Evolutionary conservation across 2,888 invertebrate genomes (phyloP).

Genomic region (Mythimna vitellina): DNA sequence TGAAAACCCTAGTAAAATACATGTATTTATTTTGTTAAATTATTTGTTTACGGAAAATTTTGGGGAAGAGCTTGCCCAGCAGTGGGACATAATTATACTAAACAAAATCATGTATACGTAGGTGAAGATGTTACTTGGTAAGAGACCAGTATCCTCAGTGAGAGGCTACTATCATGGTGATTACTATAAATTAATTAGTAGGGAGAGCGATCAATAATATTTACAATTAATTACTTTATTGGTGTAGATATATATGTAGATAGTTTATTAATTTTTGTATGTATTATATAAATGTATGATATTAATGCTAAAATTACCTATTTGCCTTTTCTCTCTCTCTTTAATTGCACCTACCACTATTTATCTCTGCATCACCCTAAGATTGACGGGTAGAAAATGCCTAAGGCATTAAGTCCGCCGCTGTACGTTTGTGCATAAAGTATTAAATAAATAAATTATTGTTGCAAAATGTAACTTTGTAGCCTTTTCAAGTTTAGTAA

Average conservation of each 20-base stretch:
- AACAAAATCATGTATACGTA: neutral
- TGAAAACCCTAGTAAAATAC: too few relatives aligned
- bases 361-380: too few relatives aligned
- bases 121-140: neutral
- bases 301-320: too few relatives aligned
- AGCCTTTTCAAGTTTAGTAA: neutral
- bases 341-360: too few relatives aligned
- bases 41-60: neutral
- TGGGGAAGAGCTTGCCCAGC: neutral
- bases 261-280: too few relatives aligned
- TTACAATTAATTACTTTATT: too few relatives aligned
- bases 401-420: too few relatives aligned
- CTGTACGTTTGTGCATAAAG: too few relatives aligned
- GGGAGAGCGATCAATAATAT: neutral
- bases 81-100: neutral
- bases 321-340: too few relatives aligned
- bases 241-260: too few relatives aligned
- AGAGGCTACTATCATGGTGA: conserved; percentile 6
- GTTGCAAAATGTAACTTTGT: neutral
- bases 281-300: too few relatives aligned
- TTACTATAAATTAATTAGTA: conserved; percentile 9
- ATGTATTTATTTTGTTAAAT: neutral
- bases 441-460: neutral
- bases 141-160: neutral
- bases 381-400: too few relatives aligned